Base-by-base conservation (phyloP, 2,888 invertebrate genomes). In the Horisme vitalbata region DNA sequence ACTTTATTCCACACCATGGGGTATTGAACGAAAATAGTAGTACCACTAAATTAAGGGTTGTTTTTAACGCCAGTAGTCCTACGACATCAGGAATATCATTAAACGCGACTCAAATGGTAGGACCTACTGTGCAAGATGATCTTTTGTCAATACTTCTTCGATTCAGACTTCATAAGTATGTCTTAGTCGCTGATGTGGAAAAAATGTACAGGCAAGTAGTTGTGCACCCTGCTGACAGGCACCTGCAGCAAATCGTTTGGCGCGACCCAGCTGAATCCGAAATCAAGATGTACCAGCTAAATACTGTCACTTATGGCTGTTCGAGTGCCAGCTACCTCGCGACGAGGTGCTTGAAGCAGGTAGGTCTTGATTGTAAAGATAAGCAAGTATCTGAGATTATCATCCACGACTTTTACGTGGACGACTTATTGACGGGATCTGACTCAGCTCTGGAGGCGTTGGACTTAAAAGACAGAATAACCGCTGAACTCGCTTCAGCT, bases 281-380 rank as follows among this genome's bases (percentile, higher is more conserved):
- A 0, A 4, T 63, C 4, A 45, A 59, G 10, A 8, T 13, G 1
- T 57, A 39, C 39, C 12, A 45, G 10, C 27, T 65, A 10, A 64
- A 65, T 33, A 61, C 59, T 2, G 60, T 63, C 0, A 63, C 58
- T 1, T 63, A 62, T 23, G 64, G 61, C 9, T 62, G 60, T 0
- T 57, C 63, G 1, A 60, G 60, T 31, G 63, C 36, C 4, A 52
- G 58, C 4, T 57, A 34, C 21, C 28, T 53, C 10, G 45, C 41
- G 2, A 53, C 48, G 1, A 38, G 55, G 1, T 57, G 55, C 20
- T 11, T 57, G 8, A 26, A 27, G 13, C 36, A 36, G 11, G 61
- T 36, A 18, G 36, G 36, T 4, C 27, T 36, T 27, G 36, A 36
- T 4, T 46, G 41, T 26, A 15, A 27, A 4, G 31, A 46, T 31